These are phyloP conservation scores for Tipula confusa DNA, from an alignment of 2,888 invertebrate genomes.

Conservation along the genomic window DNA sequence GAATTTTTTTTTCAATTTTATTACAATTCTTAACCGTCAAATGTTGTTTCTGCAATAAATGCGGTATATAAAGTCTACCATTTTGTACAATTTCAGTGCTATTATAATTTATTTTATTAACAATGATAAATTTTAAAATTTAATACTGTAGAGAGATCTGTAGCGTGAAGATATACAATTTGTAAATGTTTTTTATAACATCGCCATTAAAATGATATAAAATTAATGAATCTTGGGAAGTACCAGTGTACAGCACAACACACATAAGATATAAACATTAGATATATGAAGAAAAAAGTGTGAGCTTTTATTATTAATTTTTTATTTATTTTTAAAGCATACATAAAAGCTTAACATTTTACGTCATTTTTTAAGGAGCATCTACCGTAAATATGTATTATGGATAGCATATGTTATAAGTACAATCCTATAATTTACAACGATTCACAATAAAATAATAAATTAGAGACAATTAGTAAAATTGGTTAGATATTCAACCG, in stretches of 20 bases:
- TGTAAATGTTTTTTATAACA: neutral
- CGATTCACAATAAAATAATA: too few relatives aligned
- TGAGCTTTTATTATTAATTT: neutral
- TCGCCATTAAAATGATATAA: neutral
- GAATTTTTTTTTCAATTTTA: neutral
- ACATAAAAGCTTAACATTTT: neutral
- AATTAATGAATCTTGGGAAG: neutral
- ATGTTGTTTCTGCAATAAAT: neutral
- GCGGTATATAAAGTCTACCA: neutral
- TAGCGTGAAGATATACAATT: neutral
- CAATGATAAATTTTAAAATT: constrained; percentile 20
- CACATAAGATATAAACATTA: too few relatives aligned
- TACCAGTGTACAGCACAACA: neutral
- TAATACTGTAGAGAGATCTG: constrained; percentile 3
- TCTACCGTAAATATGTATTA: too few relatives aligned
- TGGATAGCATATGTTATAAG: neutral
- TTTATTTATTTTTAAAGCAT: neutral
- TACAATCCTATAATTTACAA: neutral
- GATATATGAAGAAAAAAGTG: too few relatives aligned
- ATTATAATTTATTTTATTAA: neutral
- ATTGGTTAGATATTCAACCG: too few relatives aligned
- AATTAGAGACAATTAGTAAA: too few relatives aligned
- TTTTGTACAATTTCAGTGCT: neutral
- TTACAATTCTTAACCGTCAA: neutral
- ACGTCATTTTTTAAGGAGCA: neutral